Conservation (phyloP, 2,888 invertebrate species). For the Troides aeacus region DNA sequence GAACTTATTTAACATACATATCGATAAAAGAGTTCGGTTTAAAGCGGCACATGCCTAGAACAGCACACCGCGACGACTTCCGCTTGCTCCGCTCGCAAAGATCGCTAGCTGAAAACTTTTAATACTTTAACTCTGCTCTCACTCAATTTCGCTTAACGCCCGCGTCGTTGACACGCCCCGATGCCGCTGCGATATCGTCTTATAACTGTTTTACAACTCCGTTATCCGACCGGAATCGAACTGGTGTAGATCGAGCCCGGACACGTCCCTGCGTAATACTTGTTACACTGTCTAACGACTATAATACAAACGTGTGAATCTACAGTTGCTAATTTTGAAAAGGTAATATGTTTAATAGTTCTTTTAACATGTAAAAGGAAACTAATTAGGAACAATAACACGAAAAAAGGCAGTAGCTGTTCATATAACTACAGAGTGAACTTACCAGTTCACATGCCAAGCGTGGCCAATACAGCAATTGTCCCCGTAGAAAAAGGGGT, state of each 20-base stretch:
- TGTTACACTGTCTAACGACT: neutral
- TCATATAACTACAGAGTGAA: no score
- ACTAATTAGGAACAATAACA: no score
- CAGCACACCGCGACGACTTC: constrained; percentile 41
- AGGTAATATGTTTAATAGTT: no score
- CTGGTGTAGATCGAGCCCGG: constrained; percentile 16
- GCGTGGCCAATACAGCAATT: no score
- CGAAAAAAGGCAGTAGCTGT: no score
- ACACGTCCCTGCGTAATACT: neutral
- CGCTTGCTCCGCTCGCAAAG: constrained; percentile 58
- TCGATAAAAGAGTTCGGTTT: constrained; percentile 30
- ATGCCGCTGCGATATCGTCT: constrained; percentile 55
- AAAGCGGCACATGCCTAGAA: constrained; percentile 32
- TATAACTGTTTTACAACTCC: constrained; percentile 57
- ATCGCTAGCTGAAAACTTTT: constrained; percentile 78
- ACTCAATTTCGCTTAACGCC: constrained; percentile 76
- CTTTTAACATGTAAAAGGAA: no score
- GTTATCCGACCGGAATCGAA: constrained; percentile 28
- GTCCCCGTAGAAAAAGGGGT: no score
- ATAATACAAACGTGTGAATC: neutral
- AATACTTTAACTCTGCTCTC: constrained; percentile 79
- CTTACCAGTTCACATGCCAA: no score
- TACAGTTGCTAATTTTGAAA: neutral
- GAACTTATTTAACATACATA: constrained; percentile 20
- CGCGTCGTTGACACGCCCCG: constrained; percentile 67